Percentiles rank a stretch among this genome's conserved stretches.
phyloP scores from a whole-genome alignment of 2,888 invertebrate species.

The Andricus quercusramuli region DNA sequence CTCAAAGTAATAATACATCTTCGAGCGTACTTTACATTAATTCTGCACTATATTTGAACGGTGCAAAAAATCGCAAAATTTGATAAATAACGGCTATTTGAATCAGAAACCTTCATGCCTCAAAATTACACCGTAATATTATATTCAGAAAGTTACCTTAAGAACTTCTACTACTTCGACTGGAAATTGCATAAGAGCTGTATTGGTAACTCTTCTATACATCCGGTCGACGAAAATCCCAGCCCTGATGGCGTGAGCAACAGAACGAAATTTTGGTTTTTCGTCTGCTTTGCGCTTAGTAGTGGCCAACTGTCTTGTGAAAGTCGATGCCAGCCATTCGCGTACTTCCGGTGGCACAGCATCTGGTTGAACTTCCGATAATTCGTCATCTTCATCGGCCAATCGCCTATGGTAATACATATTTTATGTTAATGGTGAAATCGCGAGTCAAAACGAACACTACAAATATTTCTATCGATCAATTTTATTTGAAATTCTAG shows the following conservation, averaged over 20 bases:
- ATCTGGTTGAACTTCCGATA: conserved; percentile 97
- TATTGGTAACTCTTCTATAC: conserved; percentile 89
- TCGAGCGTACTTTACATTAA: too few relatives aligned
- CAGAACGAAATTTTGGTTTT: conserved; percentile 94
- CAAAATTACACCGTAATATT: not conserved
- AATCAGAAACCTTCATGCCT: not conserved
- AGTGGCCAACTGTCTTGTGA: conserved; percentile 93
- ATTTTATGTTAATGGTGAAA: conserved; percentile 33
- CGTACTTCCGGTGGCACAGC: conserved; percentile 97
- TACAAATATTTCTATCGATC: not conserved
- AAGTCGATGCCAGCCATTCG: conserved; percentile 97
- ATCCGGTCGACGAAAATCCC: conserved; percentile 98
- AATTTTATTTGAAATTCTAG: not conserved
- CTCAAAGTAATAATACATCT: too few relatives aligned
- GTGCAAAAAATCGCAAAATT: too few relatives aligned
- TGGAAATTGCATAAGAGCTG: conserved; percentile 92
- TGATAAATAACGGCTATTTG: too few relatives aligned
- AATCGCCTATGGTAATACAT: conserved; percentile 82
- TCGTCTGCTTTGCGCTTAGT: conserved; percentile 88
- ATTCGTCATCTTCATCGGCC: conserved; percentile 95
- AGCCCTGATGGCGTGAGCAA: conserved; percentile 97
- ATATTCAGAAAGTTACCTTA: conserved; percentile 83
- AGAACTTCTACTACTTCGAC: conserved; percentile 91
- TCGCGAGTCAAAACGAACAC: not conserved
- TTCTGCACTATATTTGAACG: too few relatives aligned